Conservation (phyloP, 2,888 invertebrate genomes). For the Metallyticus violacea region DNA sequence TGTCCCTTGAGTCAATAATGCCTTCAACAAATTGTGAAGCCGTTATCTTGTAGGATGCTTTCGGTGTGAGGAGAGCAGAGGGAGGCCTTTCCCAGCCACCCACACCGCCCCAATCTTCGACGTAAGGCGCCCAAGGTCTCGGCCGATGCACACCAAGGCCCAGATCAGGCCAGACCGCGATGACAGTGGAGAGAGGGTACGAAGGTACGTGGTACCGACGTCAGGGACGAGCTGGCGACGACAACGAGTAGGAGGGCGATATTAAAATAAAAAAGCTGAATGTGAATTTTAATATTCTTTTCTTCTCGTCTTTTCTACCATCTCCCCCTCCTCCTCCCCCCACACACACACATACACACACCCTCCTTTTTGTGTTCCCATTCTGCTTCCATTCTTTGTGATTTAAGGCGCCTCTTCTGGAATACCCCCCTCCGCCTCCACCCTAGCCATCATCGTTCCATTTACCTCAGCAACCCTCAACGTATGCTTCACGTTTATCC, state of each 20-base stretch:
- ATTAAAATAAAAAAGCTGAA: constrained; percentile 24
- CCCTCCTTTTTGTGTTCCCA: background rate
- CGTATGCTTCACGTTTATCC: background rate
- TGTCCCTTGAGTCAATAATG: background rate
- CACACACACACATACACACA: background rate
- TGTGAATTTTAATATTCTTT: constrained; percentile 31
- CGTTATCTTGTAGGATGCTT: background rate
- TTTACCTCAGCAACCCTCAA: background rate
- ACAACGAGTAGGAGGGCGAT: background rate
- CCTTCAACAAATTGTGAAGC: background rate
- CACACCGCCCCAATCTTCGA: background rate
- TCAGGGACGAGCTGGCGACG: background rate
- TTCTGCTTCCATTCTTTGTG: constrained; percentile 1
- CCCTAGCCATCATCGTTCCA: background rate
- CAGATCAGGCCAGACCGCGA: background rate
- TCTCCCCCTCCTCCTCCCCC: background rate
- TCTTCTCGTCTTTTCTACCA: background rate
- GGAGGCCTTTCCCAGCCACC: background rate
- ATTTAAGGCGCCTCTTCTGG: background rate
- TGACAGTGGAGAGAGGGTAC: too few relatives aligned
- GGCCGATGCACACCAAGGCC: background rate
- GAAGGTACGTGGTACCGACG: background rate
- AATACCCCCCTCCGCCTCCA: background rate
- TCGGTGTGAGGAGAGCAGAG: too few relatives aligned
- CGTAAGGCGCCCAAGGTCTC: background rate